Percentiles rank a stretch among this genome's conserved stretches.
Evolutionary conservation across 2,888 invertebrate genomes (phyloP).

Genomic region (Mallateleia sp.): DNA sequence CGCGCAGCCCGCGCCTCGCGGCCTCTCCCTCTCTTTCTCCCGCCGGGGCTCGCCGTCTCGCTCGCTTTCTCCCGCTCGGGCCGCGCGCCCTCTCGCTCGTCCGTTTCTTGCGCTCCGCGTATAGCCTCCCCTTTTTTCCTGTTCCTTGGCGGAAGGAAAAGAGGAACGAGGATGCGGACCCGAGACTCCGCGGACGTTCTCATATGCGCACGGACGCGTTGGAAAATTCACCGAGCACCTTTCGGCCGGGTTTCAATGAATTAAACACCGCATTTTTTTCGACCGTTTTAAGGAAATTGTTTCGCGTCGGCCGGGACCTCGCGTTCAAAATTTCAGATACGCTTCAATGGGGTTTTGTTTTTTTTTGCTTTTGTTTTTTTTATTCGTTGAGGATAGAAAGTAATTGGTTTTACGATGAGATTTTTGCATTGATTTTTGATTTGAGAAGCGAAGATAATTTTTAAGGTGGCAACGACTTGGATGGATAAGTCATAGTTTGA

Average conservation of each 20-base stretch:
- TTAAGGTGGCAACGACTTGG: neutral
- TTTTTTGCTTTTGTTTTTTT: neutral
- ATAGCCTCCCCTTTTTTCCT: slow-evolving; percentile 40
- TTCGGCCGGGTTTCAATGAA: slow-evolving; percentile 21
- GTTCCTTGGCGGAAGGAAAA: slow-evolving; percentile 52
- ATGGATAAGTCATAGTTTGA: slow-evolving; percentile 53
- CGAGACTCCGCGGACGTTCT: slow-evolving; percentile 39
- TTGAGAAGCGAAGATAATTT: no score
- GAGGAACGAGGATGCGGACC: slow-evolving; percentile 50
- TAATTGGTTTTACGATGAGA: neutral
- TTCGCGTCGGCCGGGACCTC: neutral
- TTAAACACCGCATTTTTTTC: slow-evolving; percentile 43
- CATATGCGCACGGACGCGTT: slow-evolving; percentile 54
- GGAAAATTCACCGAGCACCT: slow-evolving; percentile 41
- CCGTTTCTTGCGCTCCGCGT: slow-evolving; percentile 14
- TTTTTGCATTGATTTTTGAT: no score
- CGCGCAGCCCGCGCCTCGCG: slow-evolving; percentile 6
- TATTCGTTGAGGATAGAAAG: neutral
- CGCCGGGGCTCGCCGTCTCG: slow-evolving; percentile 21
- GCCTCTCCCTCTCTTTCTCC: slow-evolving; percentile 12
- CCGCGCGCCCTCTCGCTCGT: slow-evolving; percentile 53
- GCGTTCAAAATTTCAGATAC: slow-evolving; percentile 10
- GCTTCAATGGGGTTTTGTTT: neutral
- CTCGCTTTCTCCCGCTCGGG: slow-evolving; percentile 31
- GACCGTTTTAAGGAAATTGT: slow-evolving; percentile 39